Percentiles rank a stretch among this genome's conserved stretches.
phyloP scores from a whole-genome alignment of 2,113 vertebrate species.

The Charadrius vociferus region DNA sequence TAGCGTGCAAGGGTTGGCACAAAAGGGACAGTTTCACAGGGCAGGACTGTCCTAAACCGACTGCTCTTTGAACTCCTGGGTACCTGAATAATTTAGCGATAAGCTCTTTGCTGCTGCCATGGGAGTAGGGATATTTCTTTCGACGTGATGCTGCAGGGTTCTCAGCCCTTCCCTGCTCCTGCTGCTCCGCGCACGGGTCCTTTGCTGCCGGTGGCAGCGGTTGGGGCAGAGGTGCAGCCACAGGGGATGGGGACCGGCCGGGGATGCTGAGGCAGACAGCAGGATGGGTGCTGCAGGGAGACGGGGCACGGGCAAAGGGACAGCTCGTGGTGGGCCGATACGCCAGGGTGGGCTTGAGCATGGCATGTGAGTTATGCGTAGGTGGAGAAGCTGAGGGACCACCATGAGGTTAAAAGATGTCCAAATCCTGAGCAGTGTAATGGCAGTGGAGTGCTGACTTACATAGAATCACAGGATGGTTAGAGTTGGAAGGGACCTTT shows the following conservation, averaged over 20 bases:
- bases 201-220: background rate
- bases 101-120: background rate
- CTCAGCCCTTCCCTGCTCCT: background rate
- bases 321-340: background rate
- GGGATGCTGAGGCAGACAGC: fast-evolving
- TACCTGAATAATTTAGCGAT: background rate
- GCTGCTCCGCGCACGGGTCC: fast-evolving
- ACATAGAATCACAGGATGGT: background rate
- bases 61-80: background rate
- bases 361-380: fast-evolving
- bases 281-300: background rate
- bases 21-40: fast-evolving
- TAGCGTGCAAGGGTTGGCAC: background rate
- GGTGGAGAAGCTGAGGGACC: background rate
- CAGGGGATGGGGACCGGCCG: fast-evolving
- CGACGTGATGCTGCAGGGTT: fast-evolving
- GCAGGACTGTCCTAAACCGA: background rate
- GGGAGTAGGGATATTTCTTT: background rate
- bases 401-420: background rate
- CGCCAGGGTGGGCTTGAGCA: background rate
- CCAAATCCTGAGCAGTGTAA: background rate
- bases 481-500: background rate
- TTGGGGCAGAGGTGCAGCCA: too few relatives aligned
- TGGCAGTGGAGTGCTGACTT: background rate
- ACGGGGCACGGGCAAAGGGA: background rate